phyloP scores from a whole-genome alignment of 1,140 invertebrate genomes.

The Solenopsis fugax region DNA sequence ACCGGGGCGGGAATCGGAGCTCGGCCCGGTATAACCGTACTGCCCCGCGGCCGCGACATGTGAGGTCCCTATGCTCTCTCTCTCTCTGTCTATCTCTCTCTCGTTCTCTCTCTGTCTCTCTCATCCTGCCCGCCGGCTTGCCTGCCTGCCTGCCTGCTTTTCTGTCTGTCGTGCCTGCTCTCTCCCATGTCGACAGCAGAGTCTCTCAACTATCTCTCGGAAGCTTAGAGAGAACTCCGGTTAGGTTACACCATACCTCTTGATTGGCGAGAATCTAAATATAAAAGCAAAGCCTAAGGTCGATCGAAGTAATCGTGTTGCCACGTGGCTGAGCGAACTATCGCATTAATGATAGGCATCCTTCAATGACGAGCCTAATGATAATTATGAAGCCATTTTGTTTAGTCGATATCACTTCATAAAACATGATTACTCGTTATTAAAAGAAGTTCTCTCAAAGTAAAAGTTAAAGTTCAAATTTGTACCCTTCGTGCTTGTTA shows the following conservation, averaged over 20 bases:
- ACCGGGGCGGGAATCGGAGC: conserved; percentile 78
- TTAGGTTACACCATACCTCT: conserved; percentile 20
- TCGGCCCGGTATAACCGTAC: conserved; percentile 69
- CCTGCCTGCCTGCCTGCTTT: background rate
- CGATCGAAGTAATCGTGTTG: conserved; percentile 22
- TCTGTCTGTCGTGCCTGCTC: conserved; percentile 26
- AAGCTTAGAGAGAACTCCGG: conserved; percentile 26
- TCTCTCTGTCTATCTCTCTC: conserved; percentile 3
- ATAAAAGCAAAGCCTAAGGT: background rate
- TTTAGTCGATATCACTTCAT: background rate
- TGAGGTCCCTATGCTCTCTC: conserved; percentile 74
- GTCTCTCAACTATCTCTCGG: conserved; percentile 60
- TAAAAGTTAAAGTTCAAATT: background rate
- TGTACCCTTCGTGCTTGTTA: background rate
- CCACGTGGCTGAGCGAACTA: conserved; percentile 28
- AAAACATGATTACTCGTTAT: background rate
- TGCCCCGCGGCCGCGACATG: conserved; percentile 79
- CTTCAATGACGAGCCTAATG: background rate
- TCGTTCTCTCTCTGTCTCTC: background rate
- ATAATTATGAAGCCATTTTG: background rate
- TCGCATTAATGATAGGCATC: background rate
- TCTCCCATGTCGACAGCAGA: conserved; percentile 41
- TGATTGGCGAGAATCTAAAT: conserved; percentile 13
- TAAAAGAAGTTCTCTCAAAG: background rate
- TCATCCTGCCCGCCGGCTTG: conserved; percentile 18